Conservation (phyloP, 2,888 invertebrate species). For the Himalopsyche japonica region DNA sequence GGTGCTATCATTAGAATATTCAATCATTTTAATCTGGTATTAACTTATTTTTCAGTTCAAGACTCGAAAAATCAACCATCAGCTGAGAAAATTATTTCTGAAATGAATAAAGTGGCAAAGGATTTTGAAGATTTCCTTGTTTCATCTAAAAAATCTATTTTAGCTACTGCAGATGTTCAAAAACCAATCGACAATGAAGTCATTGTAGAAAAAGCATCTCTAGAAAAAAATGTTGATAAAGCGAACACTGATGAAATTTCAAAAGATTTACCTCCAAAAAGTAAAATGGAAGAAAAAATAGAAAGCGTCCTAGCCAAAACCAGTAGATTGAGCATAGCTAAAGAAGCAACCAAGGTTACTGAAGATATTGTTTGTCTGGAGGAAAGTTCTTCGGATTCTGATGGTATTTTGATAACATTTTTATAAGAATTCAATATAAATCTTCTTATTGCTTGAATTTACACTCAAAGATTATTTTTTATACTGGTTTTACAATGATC, state of each 20-base stretch:
- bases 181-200: neutral
- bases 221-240: neutral
- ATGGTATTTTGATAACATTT: constrained; percentile 44
- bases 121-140: neutral
- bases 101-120: neutral
- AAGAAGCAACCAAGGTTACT: constrained; percentile 37
- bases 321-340: constrained; percentile 42
- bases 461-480: no score
- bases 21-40: no score
- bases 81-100: neutral
- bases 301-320: constrained; percentile 13
- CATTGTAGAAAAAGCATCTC: neutral
- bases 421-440: no score
- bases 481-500: no score
- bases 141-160: neutral
- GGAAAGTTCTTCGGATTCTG: constrained; percentile 49
- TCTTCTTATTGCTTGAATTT: no score
- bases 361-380: constrained; percentile 46
- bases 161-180: neutral
- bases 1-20: no score
- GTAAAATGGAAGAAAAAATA: neutral
- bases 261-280: neutral
- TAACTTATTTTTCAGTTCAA: neutral
- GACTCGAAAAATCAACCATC: neutral
- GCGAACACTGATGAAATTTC: neutral